Evolutionary conservation across 2,797 vertebrate species (phyloP).

Genomic region (Takifugu ocellatus): DNA sequence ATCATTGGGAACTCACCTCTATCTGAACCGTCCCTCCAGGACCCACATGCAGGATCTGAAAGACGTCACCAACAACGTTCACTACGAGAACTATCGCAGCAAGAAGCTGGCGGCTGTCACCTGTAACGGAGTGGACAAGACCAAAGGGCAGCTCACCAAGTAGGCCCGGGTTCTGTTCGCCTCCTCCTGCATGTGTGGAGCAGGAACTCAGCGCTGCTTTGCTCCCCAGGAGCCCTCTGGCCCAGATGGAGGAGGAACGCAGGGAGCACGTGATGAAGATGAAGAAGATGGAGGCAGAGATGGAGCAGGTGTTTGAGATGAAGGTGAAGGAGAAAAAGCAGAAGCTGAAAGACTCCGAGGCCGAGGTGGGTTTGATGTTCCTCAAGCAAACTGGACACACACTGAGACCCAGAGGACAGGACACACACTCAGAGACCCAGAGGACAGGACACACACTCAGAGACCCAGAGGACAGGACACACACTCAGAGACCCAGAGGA

Average conservation of each 20-base stretch:
- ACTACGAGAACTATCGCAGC: constrained; percentile 80
- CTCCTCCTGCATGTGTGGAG: background rate
- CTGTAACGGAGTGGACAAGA: constrained; percentile 78
- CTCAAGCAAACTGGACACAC: no score
- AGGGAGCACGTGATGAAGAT: constrained; percentile 80
- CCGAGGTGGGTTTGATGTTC: constrained; percentile 64
- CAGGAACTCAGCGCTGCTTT: background rate
- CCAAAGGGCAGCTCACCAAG: constrained; percentile 78
- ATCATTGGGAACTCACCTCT: background rate
- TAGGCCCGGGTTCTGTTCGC: constrained; percentile 25
- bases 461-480: no score
- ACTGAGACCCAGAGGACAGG: no score
- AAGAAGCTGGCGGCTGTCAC: constrained; percentile 79
- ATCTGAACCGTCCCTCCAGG: constrained; percentile 33
- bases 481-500: no score
- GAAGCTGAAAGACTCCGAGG: constrained; percentile 81
- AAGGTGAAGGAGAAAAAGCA: constrained; percentile 84
- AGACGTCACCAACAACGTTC: constrained; percentile 80
- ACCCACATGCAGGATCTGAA: constrained; percentile 82
- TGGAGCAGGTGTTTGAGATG: constrained; percentile 83
- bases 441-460: no score
- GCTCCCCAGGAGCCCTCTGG: constrained; percentile 73
- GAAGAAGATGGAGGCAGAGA: constrained; percentile 83
- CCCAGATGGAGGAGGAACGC: constrained; percentile 82
- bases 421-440: no score